Percentiles rank a stretch among this genome's conserved stretches.
These are phyloP conservation scores for Acleris cristana DNA, from an alignment of 2,888 invertebrate species.

Conservation along the genomic window DNA sequence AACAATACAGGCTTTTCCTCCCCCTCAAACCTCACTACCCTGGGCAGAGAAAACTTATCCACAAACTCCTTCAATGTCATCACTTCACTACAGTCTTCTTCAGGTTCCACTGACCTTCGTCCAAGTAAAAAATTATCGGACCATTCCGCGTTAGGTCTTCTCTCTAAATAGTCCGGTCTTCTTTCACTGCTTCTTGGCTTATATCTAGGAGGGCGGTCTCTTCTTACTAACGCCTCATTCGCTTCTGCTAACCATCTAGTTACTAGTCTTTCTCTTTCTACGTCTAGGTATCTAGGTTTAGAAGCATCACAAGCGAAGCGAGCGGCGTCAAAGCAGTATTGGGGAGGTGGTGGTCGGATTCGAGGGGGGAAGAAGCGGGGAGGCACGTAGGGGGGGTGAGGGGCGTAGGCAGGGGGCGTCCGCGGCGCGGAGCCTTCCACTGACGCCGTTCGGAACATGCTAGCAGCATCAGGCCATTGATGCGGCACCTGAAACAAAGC, in stretches of 20 bases:
- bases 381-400: constrained; percentile 75
- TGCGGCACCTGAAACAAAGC: constrained; percentile 65
- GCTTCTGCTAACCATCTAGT: constrained; percentile 81
- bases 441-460: constrained; percentile 81
- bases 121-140: constrained; percentile 75
- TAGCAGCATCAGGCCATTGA: constrained; percentile 70
- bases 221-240: constrained; percentile 74
- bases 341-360: constrained; percentile 76
- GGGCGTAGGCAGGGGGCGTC: constrained; percentile 80
- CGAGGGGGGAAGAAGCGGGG: constrained; percentile 78
- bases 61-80: constrained; percentile 83
- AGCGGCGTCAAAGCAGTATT: constrained; percentile 81
- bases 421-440: constrained; percentile 80
- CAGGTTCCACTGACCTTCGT: constrained; percentile 70
- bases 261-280: constrained; percentile 76
- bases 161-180: constrained; percentile 73
- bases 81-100: constrained; percentile 76
- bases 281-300: constrained; percentile 77
- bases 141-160: constrained; percentile 73
- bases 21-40: constrained; percentile 83
- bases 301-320: constrained; percentile 81
- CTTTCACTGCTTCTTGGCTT: constrained; percentile 78
- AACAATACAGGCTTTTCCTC: constrained; percentile 85
- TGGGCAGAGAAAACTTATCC: constrained; percentile 85
- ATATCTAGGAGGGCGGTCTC: constrained; percentile 75